A percentile compares a stretch with the other conserved stretches of the same genome.
Conservation (phyloP, 2,888 invertebrate species). For the Athalia circularis region DNA sequence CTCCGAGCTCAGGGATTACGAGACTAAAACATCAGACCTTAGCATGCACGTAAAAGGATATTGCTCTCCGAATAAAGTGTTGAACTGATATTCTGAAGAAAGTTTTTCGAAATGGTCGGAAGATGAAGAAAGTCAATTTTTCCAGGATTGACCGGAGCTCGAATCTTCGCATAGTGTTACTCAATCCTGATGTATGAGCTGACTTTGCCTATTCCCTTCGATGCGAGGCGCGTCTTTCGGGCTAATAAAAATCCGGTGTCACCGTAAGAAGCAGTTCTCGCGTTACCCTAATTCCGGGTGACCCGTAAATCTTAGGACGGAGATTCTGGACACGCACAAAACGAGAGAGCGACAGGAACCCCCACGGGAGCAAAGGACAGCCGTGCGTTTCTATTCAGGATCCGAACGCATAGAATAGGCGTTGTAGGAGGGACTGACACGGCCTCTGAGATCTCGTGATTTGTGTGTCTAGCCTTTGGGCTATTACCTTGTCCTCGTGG, state of each 20-base stretch:
- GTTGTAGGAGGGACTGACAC: slow-evolving; percentile 31
- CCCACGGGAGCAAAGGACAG: slow-evolving; percentile 38
- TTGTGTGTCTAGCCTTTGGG: slow-evolving; percentile 45
- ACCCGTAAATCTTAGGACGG: slow-evolving; percentile 22
- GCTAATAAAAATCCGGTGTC: background rate
- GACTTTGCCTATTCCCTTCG: background rate
- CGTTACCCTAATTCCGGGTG: slow-evolving; percentile 4
- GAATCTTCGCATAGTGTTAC: background rate
- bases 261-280: background rate
- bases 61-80: background rate
- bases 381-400: slow-evolving; percentile 40
- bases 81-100: too few species aligned
- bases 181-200: background rate
- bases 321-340: slow-evolving; percentile 41
- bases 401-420: slow-evolving; percentile 28
- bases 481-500: slow-evolving; percentile 29
- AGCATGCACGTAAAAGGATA: background rate
- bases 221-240: background rate
- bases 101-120: too few species aligned
- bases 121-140: too few species aligned
- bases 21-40: background rate
- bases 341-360: slow-evolving; percentile 32
- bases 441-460: slow-evolving; percentile 46
- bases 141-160: too few species aligned
- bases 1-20: background rate